Percentiles rank a stretch among this genome's conserved stretches.
Conservation (phyloP, 2,113 vertebrate species). For the Oreocharis arfaki region DNA sequence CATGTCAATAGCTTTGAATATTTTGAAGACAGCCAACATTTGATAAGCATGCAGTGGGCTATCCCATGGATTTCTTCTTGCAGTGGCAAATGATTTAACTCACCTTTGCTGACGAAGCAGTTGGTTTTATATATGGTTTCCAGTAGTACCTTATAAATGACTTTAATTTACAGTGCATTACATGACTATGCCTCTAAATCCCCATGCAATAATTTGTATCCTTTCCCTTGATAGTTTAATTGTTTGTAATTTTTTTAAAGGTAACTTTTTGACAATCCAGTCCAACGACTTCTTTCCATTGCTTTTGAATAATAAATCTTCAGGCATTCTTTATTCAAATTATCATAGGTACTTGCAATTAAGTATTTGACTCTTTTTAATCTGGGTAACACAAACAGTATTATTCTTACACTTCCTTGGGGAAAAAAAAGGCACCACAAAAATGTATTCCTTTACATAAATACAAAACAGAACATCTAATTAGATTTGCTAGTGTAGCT, state of each 20-base stretch:
- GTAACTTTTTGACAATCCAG: background rate
- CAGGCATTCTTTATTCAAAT: background rate
- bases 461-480: background rate
- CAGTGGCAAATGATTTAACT: slow-evolving; percentile 31
- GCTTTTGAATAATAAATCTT: background rate
- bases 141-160: slow-evolving; percentile 83
- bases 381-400: background rate
- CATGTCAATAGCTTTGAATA: background rate
- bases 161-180: slow-evolving; percentile 88
- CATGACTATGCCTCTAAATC: slow-evolving; percentile 70
- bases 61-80: slow-evolving; percentile 1
- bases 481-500: background rate
- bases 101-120: slow-evolving; percentile 64
- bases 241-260: slow-evolving; percentile 70
- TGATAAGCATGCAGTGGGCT: background rate
- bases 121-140: background rate
- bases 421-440: background rate
- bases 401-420: background rate
- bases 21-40: background rate
- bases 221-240: slow-evolving; percentile 71
- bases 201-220: slow-evolving; percentile 72
- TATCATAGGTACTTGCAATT: background rate
- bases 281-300: background rate
- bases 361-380: background rate
- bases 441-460: background rate